Evolutionary conservation across 2,113 vertebrate genomes (phyloP), one percentile per base, ranked within the genome.

Genomic region (Macroglossus sobrinus): DNA sequence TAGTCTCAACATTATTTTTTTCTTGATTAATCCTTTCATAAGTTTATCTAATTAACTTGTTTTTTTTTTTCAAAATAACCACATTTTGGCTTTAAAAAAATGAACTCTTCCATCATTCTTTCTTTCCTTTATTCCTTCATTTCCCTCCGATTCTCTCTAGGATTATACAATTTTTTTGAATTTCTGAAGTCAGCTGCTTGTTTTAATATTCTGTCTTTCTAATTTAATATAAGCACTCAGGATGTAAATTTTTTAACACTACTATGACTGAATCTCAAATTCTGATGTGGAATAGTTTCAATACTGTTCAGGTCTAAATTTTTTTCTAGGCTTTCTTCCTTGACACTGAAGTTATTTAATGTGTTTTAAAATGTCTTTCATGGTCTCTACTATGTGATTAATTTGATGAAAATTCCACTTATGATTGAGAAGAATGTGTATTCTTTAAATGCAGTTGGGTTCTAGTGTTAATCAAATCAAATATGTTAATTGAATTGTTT

Each of bases 41-140:
- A 92, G 64, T 40, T 63, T 75, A 78, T 78, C 30, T 35, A 91
- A 64, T 57, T 86, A 63, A 82, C 43, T 89, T 81, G n/a, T 80
- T n/a, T 87, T 87, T 89, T 80, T n/a, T 87, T 87, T 89, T 50
- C 28, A 79, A 74, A 85, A 72, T 74, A 89, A 78, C n/a, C 7
- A 50, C 22, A 93, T 61, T 80, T 53, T 50, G 14, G 14, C 16
- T 84, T 38, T 63, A 33, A 53, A 89, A 66, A 72, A 50, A 50
- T 50, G 4, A 50, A 53, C 61, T 88, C 24, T 69, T 63, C 47
- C 7, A 69, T 16, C 50, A 53, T 30, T 45, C 90, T 79, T 68
- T 43, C 30, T 16, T 50, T 50, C 50, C 50, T 50, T 50, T 16
- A 50, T 50, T 50, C 18, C 30, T 72, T 78, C 28, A 50, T 61